Evolutionary conservation across 2,797 vertebrate genomes (phyloP), one percentile per base, ranked within the genome.

Genomic region (Kryptolebias ocellatus): DNA sequence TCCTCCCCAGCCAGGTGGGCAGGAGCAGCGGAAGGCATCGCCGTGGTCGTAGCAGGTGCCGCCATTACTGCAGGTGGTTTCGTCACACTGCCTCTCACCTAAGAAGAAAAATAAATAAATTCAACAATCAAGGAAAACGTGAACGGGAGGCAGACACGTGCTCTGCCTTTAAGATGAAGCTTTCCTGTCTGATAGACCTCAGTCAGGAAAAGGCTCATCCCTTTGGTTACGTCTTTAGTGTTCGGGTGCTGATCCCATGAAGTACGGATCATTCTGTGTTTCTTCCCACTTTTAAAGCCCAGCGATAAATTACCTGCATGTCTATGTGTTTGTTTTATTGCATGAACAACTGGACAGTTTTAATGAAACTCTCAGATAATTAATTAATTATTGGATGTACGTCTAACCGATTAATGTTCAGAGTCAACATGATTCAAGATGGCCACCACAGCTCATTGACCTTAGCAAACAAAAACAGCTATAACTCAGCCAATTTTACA

Each of bases 71-170:
- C 98, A 99, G 46, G 97, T 98, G 83, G 92, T 96, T 0, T 94
- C 87, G 4, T 99, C 98, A 14, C 98, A 99, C 62, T 98, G 98
- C 70, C 90, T 96, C 83, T 98, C 96, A 4, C 95, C 97, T 98
- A 83, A 39, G 0, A 71, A 11, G 4, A 29, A 34, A 29, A 7
- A 66, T 1, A 58, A 31, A 59, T 4, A 4, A 10, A 15, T 31
- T 53, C 11, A 29, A 44, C 39, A 44, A 46, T 46, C 45, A 46
- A 24, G 20, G 20, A 24, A 24, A 24, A 24, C 20, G 2, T 24
- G 20, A 24, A 24, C 20, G 2, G 20, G 20, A 24, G 20, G 20
- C 20, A 24, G 20, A 24, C 20, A 24, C 20, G 20, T 24, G 20
- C 20, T 24, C 5, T 34, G 9, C 31, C 31, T 34, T 34, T 34